These are phyloP conservation scores for Sphenodon punctatus DNA, from an alignment of 2,797 vertebrate genomes.

Conservation along the genomic window DNA sequence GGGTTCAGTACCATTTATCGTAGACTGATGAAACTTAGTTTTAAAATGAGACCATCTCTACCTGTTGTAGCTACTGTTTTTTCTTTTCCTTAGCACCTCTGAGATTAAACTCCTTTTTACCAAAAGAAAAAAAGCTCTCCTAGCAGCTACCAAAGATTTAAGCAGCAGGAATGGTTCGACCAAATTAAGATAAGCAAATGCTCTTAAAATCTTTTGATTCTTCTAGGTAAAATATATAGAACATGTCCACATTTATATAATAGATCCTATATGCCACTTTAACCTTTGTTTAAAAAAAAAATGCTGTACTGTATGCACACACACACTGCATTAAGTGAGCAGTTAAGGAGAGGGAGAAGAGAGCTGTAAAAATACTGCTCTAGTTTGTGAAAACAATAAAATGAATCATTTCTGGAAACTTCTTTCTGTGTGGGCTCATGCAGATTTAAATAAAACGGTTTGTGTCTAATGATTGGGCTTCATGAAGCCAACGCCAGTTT, in stretches of 20 bases:
- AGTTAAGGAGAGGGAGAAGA: background rate
- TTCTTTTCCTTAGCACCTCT: background rate
- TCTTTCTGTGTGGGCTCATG: background rate
- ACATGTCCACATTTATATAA: background rate
- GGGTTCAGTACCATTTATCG: background rate
- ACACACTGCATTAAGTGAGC: background rate
- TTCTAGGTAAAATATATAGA: background rate
- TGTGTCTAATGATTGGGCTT: background rate
- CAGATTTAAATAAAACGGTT: background rate
- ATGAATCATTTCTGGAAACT: background rate
- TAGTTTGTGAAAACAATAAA: conserved; percentile 57
- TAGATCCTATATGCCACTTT: background rate
- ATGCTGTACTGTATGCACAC: background rate
- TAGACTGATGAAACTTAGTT: background rate
- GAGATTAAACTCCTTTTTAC: background rate
- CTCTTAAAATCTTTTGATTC: background rate
- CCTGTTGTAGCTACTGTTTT: background rate
- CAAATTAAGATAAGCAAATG: background rate
- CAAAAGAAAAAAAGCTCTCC: background rate
- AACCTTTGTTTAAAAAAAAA: background rate
- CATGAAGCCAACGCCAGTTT: background rate
- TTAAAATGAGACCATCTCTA: background rate
- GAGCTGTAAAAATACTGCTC: conserved; percentile 2
- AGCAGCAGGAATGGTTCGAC: background rate
- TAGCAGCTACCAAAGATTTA: background rate